A percentile compares a stretch with the other conserved stretches of the same genome.
These are phyloP conservation scores for Salpingus planirostris DNA, from an alignment of 2,888 invertebrate genomes.

Conservation along the genomic window DNA sequence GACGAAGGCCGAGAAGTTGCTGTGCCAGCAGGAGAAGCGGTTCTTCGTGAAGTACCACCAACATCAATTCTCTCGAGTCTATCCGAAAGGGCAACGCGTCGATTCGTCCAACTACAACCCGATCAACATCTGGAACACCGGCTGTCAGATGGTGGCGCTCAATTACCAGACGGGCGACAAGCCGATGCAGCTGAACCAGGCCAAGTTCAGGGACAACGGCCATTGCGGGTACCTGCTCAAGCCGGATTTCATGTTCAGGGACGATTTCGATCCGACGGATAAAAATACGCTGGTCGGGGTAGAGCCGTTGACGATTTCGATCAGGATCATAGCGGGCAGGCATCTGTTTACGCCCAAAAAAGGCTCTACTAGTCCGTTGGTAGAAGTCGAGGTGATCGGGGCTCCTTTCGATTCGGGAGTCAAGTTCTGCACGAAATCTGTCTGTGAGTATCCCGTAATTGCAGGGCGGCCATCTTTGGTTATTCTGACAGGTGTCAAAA, in stretches of 20 bases:
- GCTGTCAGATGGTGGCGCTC: slow-evolving; percentile 94
- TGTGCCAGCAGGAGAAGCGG: slow-evolving; percentile 66
- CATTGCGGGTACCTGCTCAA: slow-evolving; percentile 87
- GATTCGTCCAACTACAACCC: slow-evolving; percentile 98
- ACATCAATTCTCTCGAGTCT: slow-evolving; percentile 67
- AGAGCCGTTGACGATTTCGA: slow-evolving; percentile 54
- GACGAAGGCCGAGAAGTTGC: slow-evolving; percentile 86
- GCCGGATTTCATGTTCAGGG: slow-evolving; percentile 79
- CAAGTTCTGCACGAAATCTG: slow-evolving; percentile 77
- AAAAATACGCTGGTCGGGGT: slow-evolving; percentile 50
- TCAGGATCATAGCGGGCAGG: slow-evolving; percentile 81
- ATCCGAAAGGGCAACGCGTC: slow-evolving; percentile 88
- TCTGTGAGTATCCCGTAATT: slow-evolving; percentile 63
- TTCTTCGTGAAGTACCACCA: slow-evolving; percentile 75
- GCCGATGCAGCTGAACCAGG: slow-evolving; percentile 93
- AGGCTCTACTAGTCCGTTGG: slow-evolving; percentile 81
- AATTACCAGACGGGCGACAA: slow-evolving; percentile 96
- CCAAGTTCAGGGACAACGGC: slow-evolving; percentile 87
- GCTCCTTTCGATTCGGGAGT: slow-evolving; percentile 77
- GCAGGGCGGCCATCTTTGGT: neutral
- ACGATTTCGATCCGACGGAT: slow-evolving; percentile 72
- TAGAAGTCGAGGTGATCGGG: slow-evolving; percentile 85
- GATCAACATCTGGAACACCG: slow-evolving; percentile 88
- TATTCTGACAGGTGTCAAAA: neutral
- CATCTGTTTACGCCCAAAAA: slow-evolving; percentile 78